These are phyloP conservation scores for Amiota minor DNA, from an alignment of 2,888 invertebrate genomes.

Conservation along the genomic window DNA sequence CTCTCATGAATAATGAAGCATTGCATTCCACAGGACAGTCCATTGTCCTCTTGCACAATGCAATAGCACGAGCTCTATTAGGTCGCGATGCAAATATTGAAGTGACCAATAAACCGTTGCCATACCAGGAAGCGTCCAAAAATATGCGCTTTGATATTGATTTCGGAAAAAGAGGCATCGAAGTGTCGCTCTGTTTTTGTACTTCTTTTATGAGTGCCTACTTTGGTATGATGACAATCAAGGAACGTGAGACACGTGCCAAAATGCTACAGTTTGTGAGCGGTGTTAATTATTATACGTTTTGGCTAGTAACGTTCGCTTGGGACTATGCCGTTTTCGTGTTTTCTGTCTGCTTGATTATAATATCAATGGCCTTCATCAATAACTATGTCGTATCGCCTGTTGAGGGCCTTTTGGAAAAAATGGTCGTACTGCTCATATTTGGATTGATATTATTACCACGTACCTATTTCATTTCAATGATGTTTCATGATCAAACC, in stretches of 20 bases:
- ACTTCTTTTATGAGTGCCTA: conserved; percentile 80
- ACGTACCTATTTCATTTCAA: conserved; percentile 80
- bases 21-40: conserved; percentile 81
- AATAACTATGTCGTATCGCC: conserved; percentile 75
- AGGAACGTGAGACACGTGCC: conserved; percentile 81
- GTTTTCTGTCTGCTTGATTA: conserved; percentile 77
- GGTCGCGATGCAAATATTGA: conserved; percentile 48
- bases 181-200: conserved; percentile 80
- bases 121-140: conserved; percentile 76
- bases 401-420: conserved; percentile 44
- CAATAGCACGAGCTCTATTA: conserved; percentile 74
- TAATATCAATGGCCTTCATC: conserved; percentile 78
- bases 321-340: conserved; percentile 77
- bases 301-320: conserved; percentile 81
- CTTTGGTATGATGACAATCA: conserved; percentile 76
- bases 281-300: conserved; percentile 79
- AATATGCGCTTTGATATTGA: conserved; percentile 64
- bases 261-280: conserved; percentile 84
- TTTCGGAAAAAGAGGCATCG: conserved; percentile 72
- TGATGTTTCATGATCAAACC: conserved; percentile 80
- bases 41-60: conserved; percentile 77
- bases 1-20: conserved; percentile 85
- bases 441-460: conserved; percentile 83
- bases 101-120: conserved; percentile 80
- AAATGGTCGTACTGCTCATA: conserved; percentile 73